These are phyloP conservation scores for Falco columbarius DNA, from an alignment of 2,797 vertebrate genomes.

Conservation along the genomic window DNA sequence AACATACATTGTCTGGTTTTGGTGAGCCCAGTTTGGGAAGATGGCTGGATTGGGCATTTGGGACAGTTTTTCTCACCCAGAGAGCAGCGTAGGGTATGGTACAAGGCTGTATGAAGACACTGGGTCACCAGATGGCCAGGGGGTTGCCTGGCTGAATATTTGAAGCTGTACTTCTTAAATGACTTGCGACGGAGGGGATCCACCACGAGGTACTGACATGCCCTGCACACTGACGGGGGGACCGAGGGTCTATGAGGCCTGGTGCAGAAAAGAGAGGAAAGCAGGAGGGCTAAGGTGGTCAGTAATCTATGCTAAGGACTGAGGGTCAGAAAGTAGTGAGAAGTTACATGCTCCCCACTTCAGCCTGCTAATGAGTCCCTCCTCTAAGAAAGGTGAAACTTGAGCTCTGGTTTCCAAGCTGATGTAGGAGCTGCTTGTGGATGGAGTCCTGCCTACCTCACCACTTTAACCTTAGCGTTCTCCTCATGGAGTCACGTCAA, in stretches of 20 bases:
- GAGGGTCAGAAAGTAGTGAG: background rate
- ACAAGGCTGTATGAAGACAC: conserved; percentile 47
- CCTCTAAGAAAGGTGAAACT: background rate
- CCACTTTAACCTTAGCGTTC: background rate
- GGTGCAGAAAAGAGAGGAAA: background rate
- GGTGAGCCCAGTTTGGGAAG: background rate
- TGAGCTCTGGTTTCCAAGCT: background rate
- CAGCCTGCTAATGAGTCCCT: background rate
- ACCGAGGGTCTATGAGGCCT: background rate
- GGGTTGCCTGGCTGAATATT: background rate
- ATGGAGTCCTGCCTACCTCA: background rate
- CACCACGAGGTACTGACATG: background rate
- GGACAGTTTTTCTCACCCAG: background rate
- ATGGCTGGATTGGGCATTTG: background rate
- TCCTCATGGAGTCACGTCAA: background rate
- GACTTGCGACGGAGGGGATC: background rate
- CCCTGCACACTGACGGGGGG: background rate
- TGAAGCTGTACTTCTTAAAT: background rate
- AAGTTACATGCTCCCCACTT: background rate
- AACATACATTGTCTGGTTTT: background rate
- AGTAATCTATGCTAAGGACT: background rate
- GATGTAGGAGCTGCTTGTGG: background rate
- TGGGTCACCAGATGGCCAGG: background rate
- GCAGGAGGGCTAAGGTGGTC: background rate
- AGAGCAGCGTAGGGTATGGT: background rate